These are phyloP conservation scores for Dufourea novaeangliae DNA, from an alignment of 1,140 invertebrate species.

Conservation along the genomic window DNA sequence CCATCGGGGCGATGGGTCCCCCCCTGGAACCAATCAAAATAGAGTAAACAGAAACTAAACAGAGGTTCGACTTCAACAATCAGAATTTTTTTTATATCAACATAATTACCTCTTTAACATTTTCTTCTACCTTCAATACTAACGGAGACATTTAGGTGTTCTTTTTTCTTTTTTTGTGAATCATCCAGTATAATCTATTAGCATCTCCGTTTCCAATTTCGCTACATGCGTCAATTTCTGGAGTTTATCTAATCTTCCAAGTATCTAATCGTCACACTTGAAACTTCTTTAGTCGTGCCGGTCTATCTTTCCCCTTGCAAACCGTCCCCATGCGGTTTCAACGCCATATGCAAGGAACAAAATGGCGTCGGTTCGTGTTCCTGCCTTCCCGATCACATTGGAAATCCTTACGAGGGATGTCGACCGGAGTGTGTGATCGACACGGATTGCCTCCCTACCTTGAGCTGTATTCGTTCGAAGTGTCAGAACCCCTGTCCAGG, in stretches of 20 bases:
- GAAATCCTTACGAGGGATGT: slow-evolving; percentile 87
- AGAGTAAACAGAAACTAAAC: too few species aligned
- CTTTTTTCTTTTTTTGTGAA: too few species aligned
- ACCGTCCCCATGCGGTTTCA: slow-evolving; percentile 87
- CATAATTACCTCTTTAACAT: too few species aligned
- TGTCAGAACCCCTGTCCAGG: slow-evolving; percentile 86
- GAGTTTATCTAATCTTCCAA: slow-evolving; percentile 54
- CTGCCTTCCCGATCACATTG: slow-evolving; percentile 87
- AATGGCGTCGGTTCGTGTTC: slow-evolving; percentile 82
- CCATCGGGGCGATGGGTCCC: too few species aligned
- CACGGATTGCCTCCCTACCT: slow-evolving; percentile 84
- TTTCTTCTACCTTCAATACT: neutral
- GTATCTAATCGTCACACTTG: slow-evolving; percentile 30
- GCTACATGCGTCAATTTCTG: too few species aligned
- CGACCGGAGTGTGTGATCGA: slow-evolving; percentile 88
- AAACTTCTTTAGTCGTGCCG: neutral
- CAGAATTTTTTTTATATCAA: too few species aligned
- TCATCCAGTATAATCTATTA: too few species aligned
- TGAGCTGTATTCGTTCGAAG: slow-evolving; percentile 85
- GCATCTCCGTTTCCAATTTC: too few species aligned
- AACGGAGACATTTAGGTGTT: too few species aligned
- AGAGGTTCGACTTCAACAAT: too few species aligned
- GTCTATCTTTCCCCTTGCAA: slow-evolving; percentile 85
- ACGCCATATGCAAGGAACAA: slow-evolving; percentile 81
- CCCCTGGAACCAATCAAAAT: too few species aligned